Conservation (phyloP, 2,797 vertebrate genomes). For the Australoheros facetus region DNA sequence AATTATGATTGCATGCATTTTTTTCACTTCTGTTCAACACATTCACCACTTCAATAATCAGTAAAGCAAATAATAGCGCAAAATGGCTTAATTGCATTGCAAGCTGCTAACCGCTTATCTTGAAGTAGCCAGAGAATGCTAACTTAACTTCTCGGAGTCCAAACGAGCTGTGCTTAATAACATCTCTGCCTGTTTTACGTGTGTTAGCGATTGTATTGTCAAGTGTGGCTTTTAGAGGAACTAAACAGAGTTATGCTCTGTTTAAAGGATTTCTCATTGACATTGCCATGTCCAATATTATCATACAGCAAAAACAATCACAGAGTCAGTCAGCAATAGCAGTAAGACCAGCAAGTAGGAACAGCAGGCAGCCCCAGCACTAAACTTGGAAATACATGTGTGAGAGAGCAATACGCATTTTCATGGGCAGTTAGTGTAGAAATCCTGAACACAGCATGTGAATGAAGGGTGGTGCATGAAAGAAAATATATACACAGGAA, state of each 20-base stretch:
- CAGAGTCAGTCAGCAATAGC: background rate
- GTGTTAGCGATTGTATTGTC: background rate
- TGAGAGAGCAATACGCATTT: background rate
- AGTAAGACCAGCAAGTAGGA: background rate
- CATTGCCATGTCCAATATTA: background rate
- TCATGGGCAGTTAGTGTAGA: background rate
- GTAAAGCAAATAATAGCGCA: background rate
- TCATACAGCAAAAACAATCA: background rate
- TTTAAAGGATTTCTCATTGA: background rate
- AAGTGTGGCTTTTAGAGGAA: background rate
- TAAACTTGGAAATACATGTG: background rate
- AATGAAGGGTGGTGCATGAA: slow-evolving; percentile 4
- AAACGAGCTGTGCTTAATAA: background rate
- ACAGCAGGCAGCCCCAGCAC: background rate
- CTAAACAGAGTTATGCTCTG: background rate
- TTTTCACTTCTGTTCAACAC: background rate
- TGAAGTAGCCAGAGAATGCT: background rate
- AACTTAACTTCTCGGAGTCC: background rate
- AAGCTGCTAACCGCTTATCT: background rate
- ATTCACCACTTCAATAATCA: background rate
- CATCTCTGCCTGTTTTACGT: background rate
- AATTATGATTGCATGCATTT: background rate
- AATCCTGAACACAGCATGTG: background rate
- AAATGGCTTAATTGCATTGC: background rate
- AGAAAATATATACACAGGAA: slow-evolving; percentile 1